Evolutionary conservation across 2,113 vertebrate genomes (phyloP), one percentile per base, ranked within the genome.

Genomic region (Mesembrinibis cayennensis): DNA sequence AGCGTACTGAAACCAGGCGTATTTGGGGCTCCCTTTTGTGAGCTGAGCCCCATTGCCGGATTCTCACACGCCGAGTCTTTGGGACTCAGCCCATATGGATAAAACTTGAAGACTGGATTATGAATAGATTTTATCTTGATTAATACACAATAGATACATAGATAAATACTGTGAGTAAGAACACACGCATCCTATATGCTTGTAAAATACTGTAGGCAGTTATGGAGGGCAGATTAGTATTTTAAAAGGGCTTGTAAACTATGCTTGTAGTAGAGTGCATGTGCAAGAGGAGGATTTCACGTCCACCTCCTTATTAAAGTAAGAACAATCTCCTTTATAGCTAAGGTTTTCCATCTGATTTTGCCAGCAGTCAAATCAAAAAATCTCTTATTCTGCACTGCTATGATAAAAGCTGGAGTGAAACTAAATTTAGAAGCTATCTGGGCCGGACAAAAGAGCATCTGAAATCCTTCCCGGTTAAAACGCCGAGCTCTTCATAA

Each of bases 1-100:
- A 22, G 2, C 0, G 0, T 36, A 2, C 61, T 61, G 62, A 85
- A 67, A 63, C 5, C 34, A 10, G 50, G 15, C 5, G 0, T 11
- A 3, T 23, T 7, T 10, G 38, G 42, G 42, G 66, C 36, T 92
- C 7, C 0, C 15, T 9, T 85, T 23, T 61, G 77, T 29, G 26
- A 18, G 52, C 34, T n/a, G 16, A 77, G 7, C 16, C n/a, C 27
- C 11, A 0, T 4, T 30, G 32, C 67, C 84, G 16, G 36, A 40
- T 83, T 59, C 22, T 78, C n/a, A 4, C 1, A 0, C 5, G 2
- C 10, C 21, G 61, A 77, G 13, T 26, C 42, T 45, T 52, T 34
- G 45, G 34, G 77, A 27, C 42, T 89, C 55, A 12, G 27, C 15
- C 30, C 32, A 3, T 16, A 5, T 10, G 53, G 70, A 16, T 62